A percentile compares a stretch with the other conserved stretches of the same genome.
Evolutionary conservation across 1,140 invertebrate genomes (phyloP).

Genomic region (Tribolium madens): DNA sequence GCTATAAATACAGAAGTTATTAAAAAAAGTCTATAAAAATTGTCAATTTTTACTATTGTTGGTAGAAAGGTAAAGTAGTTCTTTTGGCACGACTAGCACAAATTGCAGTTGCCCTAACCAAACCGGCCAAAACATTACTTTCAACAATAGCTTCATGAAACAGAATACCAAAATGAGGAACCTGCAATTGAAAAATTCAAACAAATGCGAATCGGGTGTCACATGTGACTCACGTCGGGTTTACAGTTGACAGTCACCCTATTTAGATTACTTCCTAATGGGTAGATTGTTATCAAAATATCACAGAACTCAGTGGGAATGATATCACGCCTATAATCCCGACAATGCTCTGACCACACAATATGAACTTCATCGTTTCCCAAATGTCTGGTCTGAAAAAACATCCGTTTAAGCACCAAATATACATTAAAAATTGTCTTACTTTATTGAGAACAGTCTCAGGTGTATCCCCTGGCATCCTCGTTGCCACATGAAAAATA

Average conservation of each 20-base stretch:
- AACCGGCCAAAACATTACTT: slow-evolving; percentile 83
- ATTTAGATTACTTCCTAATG: slow-evolving; percentile 83
- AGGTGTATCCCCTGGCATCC: slow-evolving; percentile 90
- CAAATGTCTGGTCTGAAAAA: slow-evolving; percentile 91
- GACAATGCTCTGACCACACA: slow-evolving; percentile 97
- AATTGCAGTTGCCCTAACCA: slow-evolving; percentile 92
- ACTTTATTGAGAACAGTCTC: slow-evolving; percentile 93
- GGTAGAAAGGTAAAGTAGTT: slow-evolving; percentile 88
- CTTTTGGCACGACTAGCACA: slow-evolving; percentile 93
- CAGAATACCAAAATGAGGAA: slow-evolving; percentile 95
- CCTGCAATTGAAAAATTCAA: slow-evolving; percentile 67
- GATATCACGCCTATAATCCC: slow-evolving; percentile 96
- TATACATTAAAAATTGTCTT: slow-evolving; percentile 42
- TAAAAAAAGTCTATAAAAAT: not conserved
- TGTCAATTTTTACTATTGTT: slow-evolving; percentile 82
- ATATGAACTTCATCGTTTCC: slow-evolving; percentile 99
- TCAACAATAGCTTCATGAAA: slow-evolving; percentile 95
- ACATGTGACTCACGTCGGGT: slow-evolving; percentile 77
- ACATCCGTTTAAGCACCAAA: too few species aligned
- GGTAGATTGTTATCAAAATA: slow-evolving; percentile 97
- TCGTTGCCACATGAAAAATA: slow-evolving; percentile 96
- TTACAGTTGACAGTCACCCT: slow-evolving; percentile 88
- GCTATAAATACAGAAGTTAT: slow-evolving; percentile 69
- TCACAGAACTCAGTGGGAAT: slow-evolving; percentile 99
- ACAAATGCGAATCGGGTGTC: not conserved